Conservation (phyloP, 2,113 vertebrate genomes). For the Peromyscus polionotus region DNA sequence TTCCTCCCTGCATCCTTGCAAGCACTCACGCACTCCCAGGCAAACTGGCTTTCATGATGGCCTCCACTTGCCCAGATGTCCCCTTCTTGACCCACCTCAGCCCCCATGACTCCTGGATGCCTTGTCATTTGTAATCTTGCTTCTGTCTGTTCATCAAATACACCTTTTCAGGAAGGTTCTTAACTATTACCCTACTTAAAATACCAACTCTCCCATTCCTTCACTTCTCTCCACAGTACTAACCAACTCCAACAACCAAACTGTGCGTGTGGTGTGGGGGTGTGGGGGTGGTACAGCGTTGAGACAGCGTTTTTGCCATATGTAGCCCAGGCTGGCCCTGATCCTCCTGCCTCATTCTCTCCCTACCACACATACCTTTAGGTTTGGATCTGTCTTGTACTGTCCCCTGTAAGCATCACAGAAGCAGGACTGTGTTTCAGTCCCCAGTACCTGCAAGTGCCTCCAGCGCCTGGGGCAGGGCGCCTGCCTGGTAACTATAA, state of each 20-base stretch:
- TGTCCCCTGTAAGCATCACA: background rate
- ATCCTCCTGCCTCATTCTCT: background rate
- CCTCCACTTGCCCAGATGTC: no score
- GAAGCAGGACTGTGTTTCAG: no score
- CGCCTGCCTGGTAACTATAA: rapidly evolving
- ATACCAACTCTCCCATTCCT: background rate
- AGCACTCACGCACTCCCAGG: background rate
- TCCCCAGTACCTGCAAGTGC: background rate
- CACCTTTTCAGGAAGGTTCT: background rate
- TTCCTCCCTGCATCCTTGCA: background rate
- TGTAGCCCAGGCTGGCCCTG: background rate
- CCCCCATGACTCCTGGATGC: background rate
- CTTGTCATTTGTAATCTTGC: background rate
- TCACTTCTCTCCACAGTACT: background rate
- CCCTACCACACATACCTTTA: background rate
- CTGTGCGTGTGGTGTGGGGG: background rate
- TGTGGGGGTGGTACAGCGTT: background rate
- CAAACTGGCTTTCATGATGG: background rate
- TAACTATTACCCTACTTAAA: background rate
- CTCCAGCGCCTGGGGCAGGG: background rate
- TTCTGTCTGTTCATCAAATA: background rate
- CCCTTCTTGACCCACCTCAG: background rate
- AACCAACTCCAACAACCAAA: background rate
- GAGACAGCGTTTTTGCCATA: background rate
- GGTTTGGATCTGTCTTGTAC: background rate